Percentiles rank a stretch among this genome's conserved stretches.
These are phyloP conservation scores for Hippopotamus amphibius DNA, from an alignment of 2,113 vertebrate genomes.

Conservation along the genomic window DNA sequence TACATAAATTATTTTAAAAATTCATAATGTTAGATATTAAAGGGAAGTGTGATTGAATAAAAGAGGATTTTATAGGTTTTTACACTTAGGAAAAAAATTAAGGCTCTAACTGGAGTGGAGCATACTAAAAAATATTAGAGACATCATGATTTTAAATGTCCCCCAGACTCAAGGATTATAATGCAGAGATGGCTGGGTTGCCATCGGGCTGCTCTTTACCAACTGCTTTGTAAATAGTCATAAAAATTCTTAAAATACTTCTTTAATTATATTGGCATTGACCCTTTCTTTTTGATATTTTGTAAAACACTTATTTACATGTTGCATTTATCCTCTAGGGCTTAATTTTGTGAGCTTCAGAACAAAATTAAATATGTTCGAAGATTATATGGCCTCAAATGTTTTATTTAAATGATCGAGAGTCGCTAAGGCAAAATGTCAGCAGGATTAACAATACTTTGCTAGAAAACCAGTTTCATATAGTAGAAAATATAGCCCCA, in stretches of 20 bases:
- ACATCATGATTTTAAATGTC: background rate
- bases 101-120: background rate
- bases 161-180: background rate
- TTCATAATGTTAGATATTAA: background rate
- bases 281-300: background rate
- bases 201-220: background rate
- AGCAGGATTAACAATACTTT: constrained; percentile 42
- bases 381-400: constrained; percentile 24
- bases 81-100: background rate
- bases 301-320: constrained; percentile 54
- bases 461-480: background rate
- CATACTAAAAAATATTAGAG: background rate
- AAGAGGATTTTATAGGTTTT: background rate
- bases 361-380: constrained; percentile 45
- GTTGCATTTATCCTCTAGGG: background rate
- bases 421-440: constrained; percentile 52
- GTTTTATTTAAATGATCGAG: constrained; percentile 56
- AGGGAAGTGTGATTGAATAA: background rate
- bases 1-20: background rate
- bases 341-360: constrained; percentile 39
- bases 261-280: background rate
- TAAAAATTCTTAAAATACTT: constrained; percentile 22
- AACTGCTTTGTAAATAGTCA: background rate
- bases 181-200: background rate
- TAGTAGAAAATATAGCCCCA: constrained; percentile 32